These are phyloP conservation scores for Chloroclysta siterata DNA, from an alignment of 2,888 invertebrate species.

Conservation along the genomic window DNA sequence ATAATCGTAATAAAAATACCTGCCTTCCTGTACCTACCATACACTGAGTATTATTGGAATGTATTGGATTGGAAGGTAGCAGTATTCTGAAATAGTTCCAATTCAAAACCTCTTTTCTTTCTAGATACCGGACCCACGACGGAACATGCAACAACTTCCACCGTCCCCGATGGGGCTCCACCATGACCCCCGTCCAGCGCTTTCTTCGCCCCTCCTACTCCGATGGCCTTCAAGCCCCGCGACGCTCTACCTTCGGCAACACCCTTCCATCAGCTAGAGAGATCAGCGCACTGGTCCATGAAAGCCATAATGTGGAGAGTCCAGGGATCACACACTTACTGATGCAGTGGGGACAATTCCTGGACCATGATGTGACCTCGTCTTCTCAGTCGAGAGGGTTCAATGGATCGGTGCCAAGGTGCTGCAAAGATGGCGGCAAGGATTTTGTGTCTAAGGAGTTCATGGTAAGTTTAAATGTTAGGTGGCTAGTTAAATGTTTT, in stretches of 20 bases:
- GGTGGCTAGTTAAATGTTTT: too few species aligned
- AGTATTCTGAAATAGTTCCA: too few species aligned
- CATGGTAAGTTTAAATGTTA: constrained; percentile 76
- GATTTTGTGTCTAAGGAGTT: constrained; percentile 86
- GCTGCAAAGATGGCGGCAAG: constrained; percentile 87
- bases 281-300: constrained; percentile 88
- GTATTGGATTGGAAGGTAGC: too few species aligned
- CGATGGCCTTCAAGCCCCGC: constrained; percentile 87
- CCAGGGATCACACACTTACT: constrained; percentile 90
- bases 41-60: too few species aligned
- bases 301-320: constrained; percentile 86
- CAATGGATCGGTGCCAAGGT: constrained; percentile 91
- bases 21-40: too few species aligned
- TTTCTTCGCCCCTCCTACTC: constrained; percentile 93
- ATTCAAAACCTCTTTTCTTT: not conserved
- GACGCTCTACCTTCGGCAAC: constrained; percentile 85
- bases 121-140: constrained; percentile 92
- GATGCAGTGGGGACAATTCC: constrained; percentile 96
- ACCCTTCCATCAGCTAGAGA: constrained; percentile 90
- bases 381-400: constrained; percentile 91
- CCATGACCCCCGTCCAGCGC: constrained; percentile 92
- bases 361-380: constrained; percentile 95
- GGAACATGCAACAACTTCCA: constrained; percentile 95
- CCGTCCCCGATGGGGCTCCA: constrained; percentile 91
- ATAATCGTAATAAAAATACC: too few species aligned